Base-by-base conservation (phyloP, 2,888 invertebrate species). In the Odontomyia ornata region DNA sequence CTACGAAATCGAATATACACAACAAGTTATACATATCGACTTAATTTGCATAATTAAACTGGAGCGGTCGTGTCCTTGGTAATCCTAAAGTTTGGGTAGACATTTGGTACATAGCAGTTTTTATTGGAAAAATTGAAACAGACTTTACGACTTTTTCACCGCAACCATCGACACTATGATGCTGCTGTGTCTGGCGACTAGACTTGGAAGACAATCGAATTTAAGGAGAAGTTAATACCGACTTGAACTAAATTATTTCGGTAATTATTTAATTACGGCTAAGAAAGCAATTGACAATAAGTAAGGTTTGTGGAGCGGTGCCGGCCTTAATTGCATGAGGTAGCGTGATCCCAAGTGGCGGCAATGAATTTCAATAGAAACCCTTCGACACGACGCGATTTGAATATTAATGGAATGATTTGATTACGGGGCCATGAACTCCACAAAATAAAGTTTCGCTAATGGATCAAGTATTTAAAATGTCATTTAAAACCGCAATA, bases 11-110 rank as follows among this genome's bases (percentile, higher is more conserved):
- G 46, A 69, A 69, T 69, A 23, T 69, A 69, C 69, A 9, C 5
- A 36, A 9, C 9, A 5, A 36, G 5, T 5, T 36, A 9, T 36
- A 36, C 13, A 52, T 15, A 47, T 69, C 25, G 47, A 69, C 47
- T 69, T 69, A 43, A 69, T 69, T 69, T 47, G 69, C 69, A 69
- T 69, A 69, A 69, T 69, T 69, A 69, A 69, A 69, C 46, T 69
- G 69, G n/a, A 43, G 69, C 69, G 69, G 47, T 69, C 69, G 36
- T 13, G 46, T 21, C 27, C 69, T 21, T 28, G 18, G 13, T 69
- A 11, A 13, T 30, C 21, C 36, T n/a, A 11, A 30, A 27, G 69
- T 46, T 30, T 11, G 43, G 11, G 23, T n/a, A 46, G 46, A 47
- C 23, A 69, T 15, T 47, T 69, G 69, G n/a, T 30, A 69, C 25